Evolutionary conservation across 2,797 vertebrate genomes (phyloP).

Genomic region (Ataeniobius toweri): DNA sequence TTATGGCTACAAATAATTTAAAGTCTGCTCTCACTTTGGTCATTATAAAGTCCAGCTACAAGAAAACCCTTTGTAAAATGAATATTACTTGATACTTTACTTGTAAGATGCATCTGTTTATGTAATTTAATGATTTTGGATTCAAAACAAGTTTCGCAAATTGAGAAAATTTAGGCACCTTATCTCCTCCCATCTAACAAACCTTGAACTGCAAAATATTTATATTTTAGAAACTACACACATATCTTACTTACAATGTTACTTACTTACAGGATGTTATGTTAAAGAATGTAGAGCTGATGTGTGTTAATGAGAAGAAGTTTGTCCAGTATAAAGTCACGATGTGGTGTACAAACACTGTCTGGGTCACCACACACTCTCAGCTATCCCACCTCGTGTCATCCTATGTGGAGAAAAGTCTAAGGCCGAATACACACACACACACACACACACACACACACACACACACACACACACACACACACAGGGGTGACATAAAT

Average conservation of each 20-base stretch:
- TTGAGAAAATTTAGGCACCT: no score
- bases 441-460: constrained; percentile 24
- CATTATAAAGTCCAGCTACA: neutral
- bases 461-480: constrained; percentile 38
- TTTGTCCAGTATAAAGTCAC: neutral
- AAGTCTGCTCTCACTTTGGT: neutral
- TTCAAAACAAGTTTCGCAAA: no score
- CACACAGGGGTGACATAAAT: constrained; percentile 70
- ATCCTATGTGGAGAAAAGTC: constrained; percentile 61
- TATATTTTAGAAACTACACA: neutral
- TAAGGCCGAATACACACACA: constrained; percentile 20
- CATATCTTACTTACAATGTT: neutral
- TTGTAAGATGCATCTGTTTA: neutral
- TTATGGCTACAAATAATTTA: neutral
- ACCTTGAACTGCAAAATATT: neutral
- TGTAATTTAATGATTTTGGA: neutral
- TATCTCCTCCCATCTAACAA: no score
- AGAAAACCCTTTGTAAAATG: neutral
- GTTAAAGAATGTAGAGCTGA: neutral
- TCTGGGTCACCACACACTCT: constrained; percentile 14
- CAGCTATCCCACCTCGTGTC: constrained; percentile 60
- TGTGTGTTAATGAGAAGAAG: neutral
- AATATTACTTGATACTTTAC: neutral
- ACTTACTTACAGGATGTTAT: neutral
- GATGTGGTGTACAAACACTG: constrained; percentile 13